Conservation (phyloP, 2,888 invertebrate genomes). For the Artemia sp. region DNA sequence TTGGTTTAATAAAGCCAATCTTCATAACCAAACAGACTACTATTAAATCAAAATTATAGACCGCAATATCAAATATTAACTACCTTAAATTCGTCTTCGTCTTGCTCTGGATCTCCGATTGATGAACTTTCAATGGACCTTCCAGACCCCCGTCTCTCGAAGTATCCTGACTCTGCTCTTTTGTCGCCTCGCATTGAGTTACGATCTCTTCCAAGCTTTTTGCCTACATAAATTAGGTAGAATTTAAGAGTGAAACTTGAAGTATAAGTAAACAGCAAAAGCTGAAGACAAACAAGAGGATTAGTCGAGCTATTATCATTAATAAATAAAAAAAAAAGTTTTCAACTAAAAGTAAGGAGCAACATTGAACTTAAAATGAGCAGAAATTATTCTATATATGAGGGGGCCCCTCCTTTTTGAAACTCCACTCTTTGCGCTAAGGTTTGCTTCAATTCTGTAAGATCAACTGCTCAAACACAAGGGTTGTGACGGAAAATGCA, state of each 20-base stretch:
- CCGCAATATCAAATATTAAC: slow-evolving; percentile 26
- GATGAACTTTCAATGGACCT: slow-evolving; percentile 33
- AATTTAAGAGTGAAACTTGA: not conserved
- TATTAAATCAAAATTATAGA: slow-evolving; percentile 15
- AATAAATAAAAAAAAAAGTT: not conserved
- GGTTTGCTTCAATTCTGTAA: too few relatives aligned
- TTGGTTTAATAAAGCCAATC: too few relatives aligned
- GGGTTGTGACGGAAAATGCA: too few relatives aligned
- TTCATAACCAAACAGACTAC: slow-evolving; percentile 17
- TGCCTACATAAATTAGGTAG: slow-evolving; percentile 35
- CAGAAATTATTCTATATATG: too few relatives aligned
- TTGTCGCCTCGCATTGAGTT: slow-evolving; percentile 27
- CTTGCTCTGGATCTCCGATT: slow-evolving; percentile 61
- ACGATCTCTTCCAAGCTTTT: slow-evolving; percentile 29
- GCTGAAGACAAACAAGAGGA: slow-evolving; percentile 4
- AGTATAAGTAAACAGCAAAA: slow-evolving; percentile 19
- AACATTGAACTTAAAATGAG: too few relatives aligned
- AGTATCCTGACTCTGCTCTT: slow-evolving; percentile 40
- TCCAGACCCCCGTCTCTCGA: slow-evolving; percentile 23
- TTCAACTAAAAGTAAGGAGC: too few relatives aligned
- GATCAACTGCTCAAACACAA: too few relatives aligned
- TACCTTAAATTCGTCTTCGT: slow-evolving; percentile 66
- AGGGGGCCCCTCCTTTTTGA: too few relatives aligned
- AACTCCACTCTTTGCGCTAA: too few relatives aligned
- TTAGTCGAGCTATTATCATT: not conserved